A percentile compares a stretch with the other conserved stretches of the same genome.
Evolutionary conservation across 2,888 invertebrate genomes (phyloP).

Genomic region (Timema podura): DNA sequence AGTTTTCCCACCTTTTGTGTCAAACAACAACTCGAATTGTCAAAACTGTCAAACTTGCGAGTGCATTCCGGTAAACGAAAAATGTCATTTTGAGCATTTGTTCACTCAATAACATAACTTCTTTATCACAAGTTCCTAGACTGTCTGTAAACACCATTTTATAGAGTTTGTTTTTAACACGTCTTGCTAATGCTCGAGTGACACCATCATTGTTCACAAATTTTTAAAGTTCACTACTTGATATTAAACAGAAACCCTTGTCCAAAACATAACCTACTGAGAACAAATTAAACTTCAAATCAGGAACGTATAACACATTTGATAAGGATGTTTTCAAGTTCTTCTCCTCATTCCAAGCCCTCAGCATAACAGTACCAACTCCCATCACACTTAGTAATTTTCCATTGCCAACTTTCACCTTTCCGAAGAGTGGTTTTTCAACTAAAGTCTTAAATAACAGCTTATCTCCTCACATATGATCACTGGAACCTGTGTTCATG

Average conservation of each 20-base stretch:
- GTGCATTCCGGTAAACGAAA: too few species aligned
- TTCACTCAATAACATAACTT: too few species aligned
- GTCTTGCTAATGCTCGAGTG: not conserved
- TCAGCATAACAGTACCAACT: not conserved
- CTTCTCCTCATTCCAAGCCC: not conserved
- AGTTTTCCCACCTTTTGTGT: not conserved
- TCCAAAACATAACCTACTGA: not conserved
- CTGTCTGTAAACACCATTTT: not conserved
- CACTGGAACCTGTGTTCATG: not conserved
- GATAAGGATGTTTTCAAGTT: not conserved
- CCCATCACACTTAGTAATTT: not conserved
- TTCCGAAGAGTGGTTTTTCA: not conserved
- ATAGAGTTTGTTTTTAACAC: not conserved
- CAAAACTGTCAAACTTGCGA: not conserved
- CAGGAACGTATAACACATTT: not conserved
- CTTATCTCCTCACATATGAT: not conserved
- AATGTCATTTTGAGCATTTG: too few species aligned
- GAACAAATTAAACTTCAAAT: conserved; percentile 5
- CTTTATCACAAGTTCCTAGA: too few species aligned
- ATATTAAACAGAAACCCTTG: not conserved
- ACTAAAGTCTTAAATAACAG: not conserved
- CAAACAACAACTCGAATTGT: not conserved
- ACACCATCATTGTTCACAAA: not conserved
- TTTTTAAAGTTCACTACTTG: not conserved
- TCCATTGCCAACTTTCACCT: not conserved